Base-by-base conservation (phyloP, 2,888 invertebrate genomes). In the Xestia ashworthii region DNA sequence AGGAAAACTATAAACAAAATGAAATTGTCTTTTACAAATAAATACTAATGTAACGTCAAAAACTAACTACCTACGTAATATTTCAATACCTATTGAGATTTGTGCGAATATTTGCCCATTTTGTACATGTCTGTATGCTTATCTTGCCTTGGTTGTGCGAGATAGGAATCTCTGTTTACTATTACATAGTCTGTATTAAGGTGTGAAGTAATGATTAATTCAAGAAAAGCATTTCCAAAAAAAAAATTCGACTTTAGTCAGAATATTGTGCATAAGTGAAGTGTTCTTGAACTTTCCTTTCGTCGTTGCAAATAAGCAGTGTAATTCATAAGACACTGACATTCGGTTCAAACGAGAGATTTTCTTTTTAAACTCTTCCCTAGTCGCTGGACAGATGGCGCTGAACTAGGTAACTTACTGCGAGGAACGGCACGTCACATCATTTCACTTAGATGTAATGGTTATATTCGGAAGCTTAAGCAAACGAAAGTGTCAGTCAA, bases 71-170 rank as follows among this genome's bases (percentile, higher is more conserved):
- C 55, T 83, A 62, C 46, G 44, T 44, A n/a, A 8, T 83, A 75
- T 69, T 62, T 60, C 41, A 71, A 41, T 65, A 84, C 50, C 81
- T 88, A 88, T 81, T 88, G 84, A 78, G 64, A 78, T 89, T 90
- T 90, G 90, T 90, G 91, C 89, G 88, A 88, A 80, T 85, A 72
- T 76, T 80, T 87, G 69, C 74, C 64, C 75, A 67, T 87, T 87
- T 84, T 84, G 84, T 84, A 87, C 78, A 70, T 69, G 12, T 71
- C 8, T 68, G 48, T 76, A 58, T 64, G 66, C 58, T 71, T 46
- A 71, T 46, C 46, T 73, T 74, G 64, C 58, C 3, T 65, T 41
- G 9, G 48, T 84, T 79, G 81, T 75, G 72, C 69, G 66, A 70
- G 46, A 79, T 84, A 84, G 53, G 38, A 80, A 72, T 78, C 19